These are phyloP conservation scores for Catocala fraxini DNA, from an alignment of 2,888 invertebrate species.

Conservation along the genomic window DNA sequence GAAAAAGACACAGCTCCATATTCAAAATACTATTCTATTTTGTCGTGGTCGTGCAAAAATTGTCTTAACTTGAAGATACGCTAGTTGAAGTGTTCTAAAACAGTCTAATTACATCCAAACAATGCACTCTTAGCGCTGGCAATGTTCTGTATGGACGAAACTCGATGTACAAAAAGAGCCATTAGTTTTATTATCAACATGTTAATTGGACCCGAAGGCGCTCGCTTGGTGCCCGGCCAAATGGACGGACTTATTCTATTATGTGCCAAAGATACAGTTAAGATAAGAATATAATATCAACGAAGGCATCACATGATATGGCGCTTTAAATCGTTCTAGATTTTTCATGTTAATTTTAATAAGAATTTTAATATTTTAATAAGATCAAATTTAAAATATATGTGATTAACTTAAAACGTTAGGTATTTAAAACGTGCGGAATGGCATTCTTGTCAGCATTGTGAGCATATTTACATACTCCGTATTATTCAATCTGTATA, in stretches of 20 bases:
- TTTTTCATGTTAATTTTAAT: no score
- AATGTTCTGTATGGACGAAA: slow-evolving; percentile 34
- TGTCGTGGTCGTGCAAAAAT: slow-evolving; percentile 10
- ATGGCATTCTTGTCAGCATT: no score
- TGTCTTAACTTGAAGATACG: neutral
- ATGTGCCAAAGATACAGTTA: slow-evolving; percentile 28
- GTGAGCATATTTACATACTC: no score
- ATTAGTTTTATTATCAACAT: slow-evolving; percentile 77
- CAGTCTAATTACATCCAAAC: slow-evolving; percentile 43
- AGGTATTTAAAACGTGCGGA: no score
- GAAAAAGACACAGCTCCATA: neutral
- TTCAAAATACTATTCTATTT: neutral
- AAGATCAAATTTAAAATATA: no score
- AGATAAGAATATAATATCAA: slow-evolving; percentile 23
- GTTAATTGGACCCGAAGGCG: slow-evolving; percentile 78
- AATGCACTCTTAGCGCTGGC: slow-evolving; percentile 45
- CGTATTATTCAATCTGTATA: no score
- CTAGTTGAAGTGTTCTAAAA: slow-evolving; percentile 15
- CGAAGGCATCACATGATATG: neutral
- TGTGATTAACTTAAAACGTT: no score
- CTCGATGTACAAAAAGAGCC: slow-evolving; percentile 46
- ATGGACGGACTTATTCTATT: slow-evolving; percentile 62
- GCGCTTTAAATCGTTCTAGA: no score
- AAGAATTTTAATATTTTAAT: no score
- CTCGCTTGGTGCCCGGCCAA: slow-evolving; percentile 76